Evolutionary conservation across 2,113 vertebrate species (phyloP).

Genomic region (Circaetus gallicus): DNA sequence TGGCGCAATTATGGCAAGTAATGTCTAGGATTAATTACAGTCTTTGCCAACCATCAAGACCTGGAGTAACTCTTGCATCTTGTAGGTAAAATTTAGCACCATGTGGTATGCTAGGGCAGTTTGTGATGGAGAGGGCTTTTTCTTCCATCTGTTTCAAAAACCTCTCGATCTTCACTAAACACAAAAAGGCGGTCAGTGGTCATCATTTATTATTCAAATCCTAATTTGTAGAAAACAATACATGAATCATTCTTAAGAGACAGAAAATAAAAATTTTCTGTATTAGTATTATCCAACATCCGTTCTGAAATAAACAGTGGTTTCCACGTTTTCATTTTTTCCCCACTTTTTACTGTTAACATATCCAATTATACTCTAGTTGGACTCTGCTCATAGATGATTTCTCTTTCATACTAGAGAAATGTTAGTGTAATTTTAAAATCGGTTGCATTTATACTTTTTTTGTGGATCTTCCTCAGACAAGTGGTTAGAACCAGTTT

Average conservation of each 20-base stretch:
- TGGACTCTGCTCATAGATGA: neutral
- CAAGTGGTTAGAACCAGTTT: neutral
- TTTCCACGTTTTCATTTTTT: neutral
- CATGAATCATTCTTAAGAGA: neutral
- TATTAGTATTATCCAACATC: neutral
- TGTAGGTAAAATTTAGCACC: neutral
- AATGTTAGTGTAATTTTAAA: neutral
- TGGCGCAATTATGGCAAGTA: neutral
- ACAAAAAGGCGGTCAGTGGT: neutral
- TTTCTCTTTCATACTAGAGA: neutral
- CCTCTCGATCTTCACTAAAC: neutral
- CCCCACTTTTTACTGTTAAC: neutral
- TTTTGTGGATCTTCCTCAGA: neutral
- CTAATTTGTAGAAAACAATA: neutral
- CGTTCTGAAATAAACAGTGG: neutral
- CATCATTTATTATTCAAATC: neutral
- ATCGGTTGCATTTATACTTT: neutral
- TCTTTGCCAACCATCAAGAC: neutral
- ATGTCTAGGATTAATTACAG: neutral
- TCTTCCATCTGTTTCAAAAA: neutral
- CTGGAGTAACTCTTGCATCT: neutral
- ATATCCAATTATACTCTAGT: neutral
- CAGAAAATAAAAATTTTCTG: neutral
- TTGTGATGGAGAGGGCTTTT: neutral
- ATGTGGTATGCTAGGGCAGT: neutral